Base-by-base conservation (phyloP, 1,140 invertebrate genomes). In the Euglossa dilemma region DNA sequence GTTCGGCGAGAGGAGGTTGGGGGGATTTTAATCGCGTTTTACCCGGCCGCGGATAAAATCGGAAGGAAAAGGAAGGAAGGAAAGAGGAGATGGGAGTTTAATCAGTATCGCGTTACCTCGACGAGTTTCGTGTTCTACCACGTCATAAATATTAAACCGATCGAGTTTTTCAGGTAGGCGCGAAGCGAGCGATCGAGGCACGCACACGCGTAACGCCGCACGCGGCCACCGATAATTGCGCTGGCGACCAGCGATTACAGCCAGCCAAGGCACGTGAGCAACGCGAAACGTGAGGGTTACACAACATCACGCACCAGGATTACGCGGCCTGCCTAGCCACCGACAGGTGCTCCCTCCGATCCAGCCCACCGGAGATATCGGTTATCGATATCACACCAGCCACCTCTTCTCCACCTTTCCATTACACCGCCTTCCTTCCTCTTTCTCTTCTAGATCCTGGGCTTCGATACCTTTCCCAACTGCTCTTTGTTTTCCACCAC, bases 261-360 rank as follows among this genome's bases (percentile, higher is more conserved):
- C 50, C 74, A 64, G 59, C 9, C 28, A 20, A n/a, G 57, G 80
- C 86, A 85, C 84, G 79, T 83, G 80, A 83, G 75, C 52, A 23
- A 23, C 36, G 66, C 36, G 73, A 78, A 85, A 85, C 84, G 80
- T 83, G 80, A 83, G 73, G 14, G 82, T 86, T 86, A 86, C 76
- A 56, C 82, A 86, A 86, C 80, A 69, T 36, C 63, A 50, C 50
- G 75, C 74, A 72, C 50, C 66, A 67, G 52, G 78, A 86, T 86
- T 88, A 84, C 81, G 73, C 63, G 56, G n/a, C 28, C 16, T 45
- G 23, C 18, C 67, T 56, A 80, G 54, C n/a, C 57, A 66, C 61
- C 47, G 78, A 52, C 61, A 74, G 63, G 69, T 77, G 43, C 50
- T 67, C 64, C 18, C 57, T 67, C 8, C 54, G 57, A 70, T 73